phyloP scores from a whole-genome alignment of 2,113 vertebrate genomes.

The Anas platyrhynchos region DNA sequence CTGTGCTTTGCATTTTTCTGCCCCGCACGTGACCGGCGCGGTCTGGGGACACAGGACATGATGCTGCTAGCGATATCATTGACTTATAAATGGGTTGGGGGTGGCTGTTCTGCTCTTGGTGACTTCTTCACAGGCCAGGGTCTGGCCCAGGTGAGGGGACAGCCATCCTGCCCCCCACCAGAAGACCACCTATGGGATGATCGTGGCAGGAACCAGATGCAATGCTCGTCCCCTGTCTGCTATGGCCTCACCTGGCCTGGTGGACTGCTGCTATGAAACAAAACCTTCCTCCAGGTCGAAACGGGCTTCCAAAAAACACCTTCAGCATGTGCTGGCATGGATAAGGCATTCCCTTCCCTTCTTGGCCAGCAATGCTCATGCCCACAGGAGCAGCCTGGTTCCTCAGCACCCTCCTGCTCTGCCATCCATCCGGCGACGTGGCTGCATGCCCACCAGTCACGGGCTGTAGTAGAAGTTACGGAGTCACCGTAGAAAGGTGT shows the following conservation, averaged over 20 bases:
- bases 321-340: not conserved
- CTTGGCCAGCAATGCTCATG: not conserved
- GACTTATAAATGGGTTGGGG: not conserved
- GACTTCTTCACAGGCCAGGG: not conserved
- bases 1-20: constrained; percentile 31
- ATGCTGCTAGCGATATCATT: not conserved
- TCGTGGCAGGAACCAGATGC: not conserved
- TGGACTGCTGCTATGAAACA: not conserved
- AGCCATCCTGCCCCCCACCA: not conserved
- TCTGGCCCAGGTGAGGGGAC: not conserved
- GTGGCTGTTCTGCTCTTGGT: not conserved
- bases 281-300: not conserved
- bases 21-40: not conserved
- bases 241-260: too few relatives aligned
- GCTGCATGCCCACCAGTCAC: not conserved
- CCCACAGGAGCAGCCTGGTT: not conserved
- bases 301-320: not conserved
- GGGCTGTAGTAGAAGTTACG: not conserved
- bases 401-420: not conserved
- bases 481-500: not conserved
- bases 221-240: not conserved
- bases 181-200: not conserved
- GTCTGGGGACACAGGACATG: not conserved
- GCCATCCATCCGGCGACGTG: not conserved
- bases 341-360: accelerated